Evolutionary conservation across 2,113 vertebrate species (phyloP), one percentile per base, ranked within the genome.

Genomic region (Melanostigma gelatinosum): DNA sequence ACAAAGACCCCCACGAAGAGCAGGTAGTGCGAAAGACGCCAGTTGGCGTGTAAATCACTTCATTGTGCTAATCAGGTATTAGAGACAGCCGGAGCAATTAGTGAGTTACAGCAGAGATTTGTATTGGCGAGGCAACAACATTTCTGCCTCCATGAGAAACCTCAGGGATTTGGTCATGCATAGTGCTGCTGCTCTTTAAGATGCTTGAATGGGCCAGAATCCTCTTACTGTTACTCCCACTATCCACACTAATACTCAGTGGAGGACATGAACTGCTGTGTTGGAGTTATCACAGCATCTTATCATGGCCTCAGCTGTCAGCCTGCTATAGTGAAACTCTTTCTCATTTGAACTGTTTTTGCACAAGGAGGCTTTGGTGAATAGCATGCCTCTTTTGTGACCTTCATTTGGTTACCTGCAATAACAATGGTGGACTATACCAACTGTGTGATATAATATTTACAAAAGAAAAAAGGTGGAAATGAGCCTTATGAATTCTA

Each of bases 31-130:
- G 18, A 68, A 72, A 44, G 57, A 15, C 50, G 65, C 64, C 71
- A 69, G 75, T 80, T 85, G 78, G 72, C 29, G 2, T 55, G 22
- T 79, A 70, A 85, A 87, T 85, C 66, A 79, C 69, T 81, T 88
- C 38, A 87, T 80, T 77, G 63, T 72, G 69, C 66, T 86, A 86
- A 91, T 85, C 77, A 69, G 79, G 82, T 79, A 78, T 88, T 85
- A 85, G 60, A 75, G 68, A 60, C 72, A 52, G 80, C 50, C 16
- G 6, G 48, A 72, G 58, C 67, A 79, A 84, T 89, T 87, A 89
- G 79, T 78, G 72, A 82, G 40, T 38, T 75, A 83, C 48, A 83
- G 50, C 63, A 78, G 73, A 83, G 77, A 83, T 85, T 82, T 86
- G 68, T 73, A 75, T 75, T 57, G 61, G 57, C 0, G 18, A 77